Conservation (phyloP, 2,888 invertebrate species). For the Tipula confusa region DNA sequence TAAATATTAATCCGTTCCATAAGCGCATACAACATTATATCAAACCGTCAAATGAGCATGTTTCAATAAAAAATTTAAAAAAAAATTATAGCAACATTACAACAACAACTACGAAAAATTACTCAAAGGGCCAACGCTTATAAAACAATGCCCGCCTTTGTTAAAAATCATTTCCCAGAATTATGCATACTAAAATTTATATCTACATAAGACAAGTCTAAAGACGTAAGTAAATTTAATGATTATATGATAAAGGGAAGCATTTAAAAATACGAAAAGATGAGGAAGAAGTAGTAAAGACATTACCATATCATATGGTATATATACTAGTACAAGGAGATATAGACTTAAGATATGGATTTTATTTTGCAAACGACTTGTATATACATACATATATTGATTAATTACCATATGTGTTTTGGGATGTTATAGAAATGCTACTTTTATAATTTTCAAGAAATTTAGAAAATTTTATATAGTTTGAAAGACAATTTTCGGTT, state of each 20-base stretch:
- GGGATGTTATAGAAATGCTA: neutral
- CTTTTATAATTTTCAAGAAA: neutral
- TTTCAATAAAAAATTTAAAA: neutral
- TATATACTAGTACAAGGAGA: too few relatives aligned
- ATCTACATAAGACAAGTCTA: neutral
- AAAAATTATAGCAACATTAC: neutral
- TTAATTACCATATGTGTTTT: conserved; percentile 9
- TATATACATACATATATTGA: neutral
- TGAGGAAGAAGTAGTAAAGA: neutral
- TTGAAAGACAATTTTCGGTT: neutral
- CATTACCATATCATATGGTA: neutral
- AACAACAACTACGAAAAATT: neutral
- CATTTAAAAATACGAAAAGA: neutral
- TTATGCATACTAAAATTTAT: conserved; percentile 25
- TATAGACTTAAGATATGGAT: neutral
- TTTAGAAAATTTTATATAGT: neutral
- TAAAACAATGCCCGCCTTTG: conserved; percentile 16
- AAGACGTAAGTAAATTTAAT: neutral
- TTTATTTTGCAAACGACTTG: conserved; percentile 4
- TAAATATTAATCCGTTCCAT: neutral
- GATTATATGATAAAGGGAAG: neutral
- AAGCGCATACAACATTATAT: neutral
- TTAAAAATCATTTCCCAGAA: conserved; percentile 29
- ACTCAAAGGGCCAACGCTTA: conserved; percentile 28
- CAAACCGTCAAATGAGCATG: conserved; percentile 26